Evolutionary conservation across 2,113 vertebrate species (phyloP).

Genomic region (Symphodus melops): DNA sequence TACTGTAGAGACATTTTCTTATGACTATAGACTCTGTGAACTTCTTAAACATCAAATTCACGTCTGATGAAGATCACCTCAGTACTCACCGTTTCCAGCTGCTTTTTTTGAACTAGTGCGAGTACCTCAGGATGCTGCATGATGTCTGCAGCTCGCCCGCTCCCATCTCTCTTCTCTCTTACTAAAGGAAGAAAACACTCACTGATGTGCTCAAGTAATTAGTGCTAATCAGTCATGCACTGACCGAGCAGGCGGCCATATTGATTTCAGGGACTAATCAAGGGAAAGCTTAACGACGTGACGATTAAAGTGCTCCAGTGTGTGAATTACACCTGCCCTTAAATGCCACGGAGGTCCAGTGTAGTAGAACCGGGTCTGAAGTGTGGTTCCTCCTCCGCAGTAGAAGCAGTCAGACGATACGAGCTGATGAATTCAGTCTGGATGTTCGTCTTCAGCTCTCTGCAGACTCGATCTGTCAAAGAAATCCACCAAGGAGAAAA

Average conservation of each 20-base stretch:
- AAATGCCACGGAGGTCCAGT: constrained; percentile 30
- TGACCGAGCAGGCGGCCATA: constrained; percentile 52
- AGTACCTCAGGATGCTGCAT: neutral
- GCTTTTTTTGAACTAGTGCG: neutral
- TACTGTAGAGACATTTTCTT: too few relatives aligned
- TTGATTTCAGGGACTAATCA: constrained; percentile 69
- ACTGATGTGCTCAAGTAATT: constrained; percentile 59
- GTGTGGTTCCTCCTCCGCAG: neutral
- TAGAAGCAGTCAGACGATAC: neutral
- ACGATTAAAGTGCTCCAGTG: constrained; percentile 56
- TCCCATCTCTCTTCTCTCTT: neutral
- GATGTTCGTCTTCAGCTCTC: neutral
- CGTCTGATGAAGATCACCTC: too few relatives aligned
- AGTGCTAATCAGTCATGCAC: constrained; percentile 59
- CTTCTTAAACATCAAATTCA: too few relatives aligned
- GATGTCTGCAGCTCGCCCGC: constrained; percentile 24
- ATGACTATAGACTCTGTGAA: too few relatives aligned
- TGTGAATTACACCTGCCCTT: constrained; percentile 58
- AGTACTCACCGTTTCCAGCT: too few relatives aligned
- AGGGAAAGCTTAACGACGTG: constrained; percentile 62
- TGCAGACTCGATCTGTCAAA: neutral
- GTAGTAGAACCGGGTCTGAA: constrained; percentile 28
- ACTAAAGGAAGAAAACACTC: constrained; percentile 42
- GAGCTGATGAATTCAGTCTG: neutral
- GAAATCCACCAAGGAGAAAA: neutral